Evolutionary conservation across 2,888 invertebrate species (phyloP), one percentile per base, ranked within the genome.

Genomic region (Neoaliturus tenellus): DNA sequence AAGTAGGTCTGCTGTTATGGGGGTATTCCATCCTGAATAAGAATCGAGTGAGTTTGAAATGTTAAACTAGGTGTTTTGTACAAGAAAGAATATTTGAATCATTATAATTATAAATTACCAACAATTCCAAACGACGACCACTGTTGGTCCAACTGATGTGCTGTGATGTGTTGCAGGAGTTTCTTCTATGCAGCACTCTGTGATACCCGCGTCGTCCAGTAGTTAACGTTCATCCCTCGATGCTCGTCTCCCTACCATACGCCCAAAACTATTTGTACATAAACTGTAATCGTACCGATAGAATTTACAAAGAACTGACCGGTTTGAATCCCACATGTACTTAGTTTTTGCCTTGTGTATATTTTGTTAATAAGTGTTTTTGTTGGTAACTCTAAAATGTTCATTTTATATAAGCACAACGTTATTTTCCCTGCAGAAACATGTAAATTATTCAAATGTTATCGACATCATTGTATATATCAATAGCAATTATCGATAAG

Each of bases 191-290:
- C 31, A 39, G 25, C 55, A 84, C 62, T 44, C 84, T 75, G 84
- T 81, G 75, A 84, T 84, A 25, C 84, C 84, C n/a, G 84, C 55
- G n/a, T 84, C 84, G 5, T 84, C 84, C 35, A 81, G 81, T 48
- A 84, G 84, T 81, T 84, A 84, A 80, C 84, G 44, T 14, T 81
- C 28, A 41, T 35, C 39, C 20, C 8, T 23, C 6, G 39, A 39
- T 25, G n/a, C 6, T 12, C 35, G n/a, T 35, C 20, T 1, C n/a
- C 20, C 39, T 69, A 35, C 33, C 39, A 23, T 20, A n/a, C 35
- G 31, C 20, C 39, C 31, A n/a, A 39, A 39, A 20, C n/a, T 31
- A 67, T 35, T 69, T 69, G 69, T 69, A 69, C 6, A 69, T 69
- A 69, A 69, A 20, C 33, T 69, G 39, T 69, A 69, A 39, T 39